Conservation (phyloP, 2,797 vertebrate genomes). For the Lepus townsendii region DNA sequence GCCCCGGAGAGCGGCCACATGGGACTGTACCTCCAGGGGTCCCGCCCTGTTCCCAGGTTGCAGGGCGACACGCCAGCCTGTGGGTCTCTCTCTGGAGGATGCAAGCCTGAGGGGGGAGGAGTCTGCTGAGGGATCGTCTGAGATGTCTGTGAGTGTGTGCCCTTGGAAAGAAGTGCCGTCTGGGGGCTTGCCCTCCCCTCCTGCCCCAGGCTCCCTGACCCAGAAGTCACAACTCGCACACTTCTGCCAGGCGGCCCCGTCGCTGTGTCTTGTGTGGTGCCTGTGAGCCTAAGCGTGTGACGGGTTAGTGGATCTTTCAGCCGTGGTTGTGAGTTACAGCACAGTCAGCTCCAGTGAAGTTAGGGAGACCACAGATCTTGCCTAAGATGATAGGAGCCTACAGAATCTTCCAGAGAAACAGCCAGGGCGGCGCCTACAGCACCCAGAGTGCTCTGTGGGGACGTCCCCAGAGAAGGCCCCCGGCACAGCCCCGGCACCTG, state of each 20-base stretch:
- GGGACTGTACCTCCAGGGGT: not conserved
- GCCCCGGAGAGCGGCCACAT: not conserved
- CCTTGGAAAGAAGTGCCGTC: too few species aligned
- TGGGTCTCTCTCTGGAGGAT: not conserved
- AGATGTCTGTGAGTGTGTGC: not conserved
- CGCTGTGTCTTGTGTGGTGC: not conserved
- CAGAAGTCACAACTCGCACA: not conserved
- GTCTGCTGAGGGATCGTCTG: not conserved
- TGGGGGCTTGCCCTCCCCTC: rapidly evolving
- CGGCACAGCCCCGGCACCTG: not conserved
- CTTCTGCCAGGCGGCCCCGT: not conserved
- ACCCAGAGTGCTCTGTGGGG: not conserved
- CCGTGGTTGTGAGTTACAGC: not conserved
- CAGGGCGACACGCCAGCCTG: not conserved
- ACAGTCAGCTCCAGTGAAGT: too few species aligned
- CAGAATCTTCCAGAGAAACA: not conserved
- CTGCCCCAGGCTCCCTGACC: not conserved
- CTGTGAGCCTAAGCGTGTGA: not conserved
- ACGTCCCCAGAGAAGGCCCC: not conserved
- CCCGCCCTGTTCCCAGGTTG: rapidly evolving
- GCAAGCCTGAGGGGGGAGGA: rapidly evolving
- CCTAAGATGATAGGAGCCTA: not conserved
- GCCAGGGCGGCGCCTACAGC: not conserved
- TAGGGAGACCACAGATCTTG: not conserved
- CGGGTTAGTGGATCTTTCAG: not conserved